Base-by-base conservation (phyloP, 2,797 vertebrate genomes). In the Mormyrus proboscirostris region DNA sequence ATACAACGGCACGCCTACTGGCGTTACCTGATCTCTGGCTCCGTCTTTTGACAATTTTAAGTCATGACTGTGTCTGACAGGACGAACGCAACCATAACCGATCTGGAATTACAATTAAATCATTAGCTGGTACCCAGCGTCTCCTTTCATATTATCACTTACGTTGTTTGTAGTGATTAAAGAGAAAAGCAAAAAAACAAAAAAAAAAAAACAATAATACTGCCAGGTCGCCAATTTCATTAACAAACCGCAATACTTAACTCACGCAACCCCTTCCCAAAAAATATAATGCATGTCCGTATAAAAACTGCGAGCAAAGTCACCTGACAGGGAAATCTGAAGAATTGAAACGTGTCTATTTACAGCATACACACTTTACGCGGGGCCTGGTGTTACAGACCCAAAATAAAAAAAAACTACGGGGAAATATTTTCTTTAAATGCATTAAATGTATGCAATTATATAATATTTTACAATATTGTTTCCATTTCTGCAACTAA, bases 31-130 rank as follows among this genome's bases (percentile, higher is more conserved):
- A 79, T 79, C 33, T 79, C 73, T 79, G 38, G 73, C 73, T 79
- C 73, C 73, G 73, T 79, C 73, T 79, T 79, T 79, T 79, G 73
- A 79, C 73, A n/a, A 41, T 79, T 79, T 79, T 44, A 44, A 44
- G 73, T 44, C 73, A 79, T 79, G 38, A 79, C 73, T 38, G 10
- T 76, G 69, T 76, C 38, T 76, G 16, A 76, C 69, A 16, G 5
- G 69, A 41, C 38, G 69, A 76, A 41, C 41, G 33, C 69, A 69
- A 1, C n/a, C 38, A 41, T 41, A 41, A 76, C 4, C 69, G 29
- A 76, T 76, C 14, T 76, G 14, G 33, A 41, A 76, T 16, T 76
- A 41, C 4, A 76, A 76, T 76, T 38, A 19, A 19, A 19, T 5
- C 41, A 76, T 76, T 41, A 38, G 38, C 69, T 76, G 33, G 16